Base-by-base conservation (phyloP, 92 coral and sea anemone genomes). In the Porites cylindrica region DNA sequence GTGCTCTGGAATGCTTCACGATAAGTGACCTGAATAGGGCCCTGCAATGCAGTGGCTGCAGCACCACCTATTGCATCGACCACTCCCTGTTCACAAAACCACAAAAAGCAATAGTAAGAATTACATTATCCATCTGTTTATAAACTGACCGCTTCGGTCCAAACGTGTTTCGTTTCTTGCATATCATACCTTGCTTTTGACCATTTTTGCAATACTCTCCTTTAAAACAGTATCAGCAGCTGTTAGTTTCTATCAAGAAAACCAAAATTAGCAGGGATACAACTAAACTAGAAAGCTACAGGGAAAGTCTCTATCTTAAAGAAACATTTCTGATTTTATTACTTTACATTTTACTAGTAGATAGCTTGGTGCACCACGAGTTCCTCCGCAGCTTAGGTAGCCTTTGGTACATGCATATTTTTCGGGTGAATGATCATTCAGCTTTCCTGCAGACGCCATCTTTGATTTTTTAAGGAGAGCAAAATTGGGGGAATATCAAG, bases 141-240 rank as follows among this genome's bases (percentile, higher is more conserved):
- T 38, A 38, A 38, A 38, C 47, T 38, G 47, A 38, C 47, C 47
- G 47, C 47, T 4, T 38, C 5, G 0, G 47, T 38, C 6, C 47
- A 38, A 38, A 38, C 47, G 47, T 4, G 47, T 38, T 70, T 38
- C 18, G 51, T 72, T 18, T 43, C 23, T 10, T 17, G 75, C 1
- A 32, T 32, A 12, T 0, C 75, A 29, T 89, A 96, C 99, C 98
- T 95, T 97, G 85, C 96, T 96, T 69, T 90, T 96, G 43, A 97
- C 93, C 97, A 97, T 90, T 88, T 93, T 97, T 66, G 78, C 92
- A 43, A 97, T 90, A 85, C 96, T 93, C 4, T 97, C 99, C 77
- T 95, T 93, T 66, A 97, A 72, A 43, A 97, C 99, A 7, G 92
- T 83, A 84, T 97, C 99, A 32, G 98, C 91, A 10, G 98, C 98